Evolutionary conservation across 1,140 invertebrate genomes (phyloP), one percentile per base, ranked within the genome.

Genomic region (Cotesia chilonis): DNA sequence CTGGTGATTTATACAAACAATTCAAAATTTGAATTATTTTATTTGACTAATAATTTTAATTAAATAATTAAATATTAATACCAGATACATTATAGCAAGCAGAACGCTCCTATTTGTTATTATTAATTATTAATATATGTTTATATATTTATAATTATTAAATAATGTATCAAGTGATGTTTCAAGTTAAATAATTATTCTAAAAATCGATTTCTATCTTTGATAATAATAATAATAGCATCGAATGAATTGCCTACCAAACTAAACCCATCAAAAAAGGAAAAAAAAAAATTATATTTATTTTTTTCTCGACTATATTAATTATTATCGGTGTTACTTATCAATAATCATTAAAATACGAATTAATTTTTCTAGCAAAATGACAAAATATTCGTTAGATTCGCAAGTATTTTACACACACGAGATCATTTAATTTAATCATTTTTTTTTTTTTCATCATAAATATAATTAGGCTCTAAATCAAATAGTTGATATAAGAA

Each of bases 11-110:
- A 47, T 47, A 47, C 6, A 47, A 47, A 47, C 5, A 47, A 47
- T 28, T 28, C 28, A 28, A 28, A 28, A 28, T 28, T 28, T 28
- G 28, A 28, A 28, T 28, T 28, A 28, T 28, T 28, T 28, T 28
- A 28, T 41, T 47, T 9, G 10, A 47, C 10, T 47, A 9, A 70
- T 35, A 47, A 36, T 35, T 77, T 57, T 75, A 20, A 71, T 47
- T 47, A 47, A 47, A 47, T 57, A 57, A 17, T 57, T 20, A 20
- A 57, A 57, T 57, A 57, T n/a, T n/a, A 57, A 57, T 57, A 14
- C n/a, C 54, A 47, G 54, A 57, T 76, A 80, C 78, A 79, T 78
- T 70, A 77, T 74, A 80, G 79, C 74, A 80, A 80, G 76, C 76
- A 80, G 74, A 77, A 75, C 79, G 79, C 79, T 78, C 59, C 74